phyloP scores from a whole-genome alignment of 1,140 invertebrate genomes.

The Oedothorax gibbosus region DNA sequence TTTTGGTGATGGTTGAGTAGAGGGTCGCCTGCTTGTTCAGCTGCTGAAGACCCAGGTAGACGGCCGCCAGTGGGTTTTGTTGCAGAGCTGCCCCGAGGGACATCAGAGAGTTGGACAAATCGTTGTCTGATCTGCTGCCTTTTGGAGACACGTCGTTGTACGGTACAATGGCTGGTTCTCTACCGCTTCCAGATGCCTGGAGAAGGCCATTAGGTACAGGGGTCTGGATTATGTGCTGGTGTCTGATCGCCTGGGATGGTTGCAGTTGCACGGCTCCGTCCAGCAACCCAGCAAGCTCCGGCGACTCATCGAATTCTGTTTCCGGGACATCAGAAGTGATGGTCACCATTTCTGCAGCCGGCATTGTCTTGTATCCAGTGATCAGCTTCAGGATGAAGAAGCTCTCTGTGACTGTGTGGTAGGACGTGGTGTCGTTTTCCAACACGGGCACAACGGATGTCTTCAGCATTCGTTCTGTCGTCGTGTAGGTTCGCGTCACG shows the following conservation, averaged over 20 bases:
- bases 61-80: conserved; percentile 65
- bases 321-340: conserved; percentile 63
- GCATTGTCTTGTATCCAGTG: conserved; percentile 65
- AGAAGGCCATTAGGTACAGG: conserved; percentile 51
- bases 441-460: conserved; percentile 64
- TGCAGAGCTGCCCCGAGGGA: conserved; percentile 64
- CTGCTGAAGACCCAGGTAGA: conserved; percentile 64
- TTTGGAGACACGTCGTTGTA: conserved; percentile 64
- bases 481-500: conserved; percentile 64
- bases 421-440: conserved; percentile 62
- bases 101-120: conserved; percentile 63
- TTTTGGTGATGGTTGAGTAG: conserved; percentile 63
- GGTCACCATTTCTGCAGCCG: conserved; percentile 59
- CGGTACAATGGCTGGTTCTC: conserved; percentile 67
- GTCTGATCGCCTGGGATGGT: conserved; percentile 19
- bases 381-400: conserved; percentile 65
- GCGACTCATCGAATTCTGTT: conserved; percentile 38
- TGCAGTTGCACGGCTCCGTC: conserved; percentile 38
- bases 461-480: conserved; percentile 62
- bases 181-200: conserved; percentile 53
- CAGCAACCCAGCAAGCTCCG: conserved; percentile 21
- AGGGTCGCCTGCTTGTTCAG: conserved; percentile 62
- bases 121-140: conserved; percentile 61
- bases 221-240: conserved; percentile 42
- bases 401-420: conserved; percentile 65